A percentile compares a stretch with the other conserved stretches of the same genome.
phyloP scores from a whole-genome alignment of 2,888 invertebrate genomes.

The Polyommatus iphigenia region DNA sequence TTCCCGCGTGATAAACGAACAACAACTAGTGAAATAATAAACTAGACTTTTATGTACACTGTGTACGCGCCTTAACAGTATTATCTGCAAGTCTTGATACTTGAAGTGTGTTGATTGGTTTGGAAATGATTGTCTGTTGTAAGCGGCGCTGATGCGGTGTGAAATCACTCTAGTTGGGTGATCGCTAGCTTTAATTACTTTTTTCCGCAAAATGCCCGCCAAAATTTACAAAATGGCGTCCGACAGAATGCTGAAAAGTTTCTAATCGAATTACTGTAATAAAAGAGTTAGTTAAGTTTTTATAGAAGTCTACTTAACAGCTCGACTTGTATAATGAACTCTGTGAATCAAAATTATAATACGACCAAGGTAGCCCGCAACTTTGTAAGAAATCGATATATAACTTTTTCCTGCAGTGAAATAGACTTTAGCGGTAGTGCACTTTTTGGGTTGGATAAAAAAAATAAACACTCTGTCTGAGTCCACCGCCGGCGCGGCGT shows the following conservation, averaged over 20 bases:
- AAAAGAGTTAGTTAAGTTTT: neutral
- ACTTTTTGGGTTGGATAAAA: too few species aligned
- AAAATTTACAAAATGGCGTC: neutral
- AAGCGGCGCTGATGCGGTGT: slow-evolving; percentile 28
- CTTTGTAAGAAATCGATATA: too few species aligned
- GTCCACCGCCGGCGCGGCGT: too few species aligned
- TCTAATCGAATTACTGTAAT: neutral
- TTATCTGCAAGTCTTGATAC: slow-evolving; percentile 25
- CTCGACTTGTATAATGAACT: neutral
- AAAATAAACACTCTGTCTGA: too few species aligned
- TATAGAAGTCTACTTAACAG: neutral
- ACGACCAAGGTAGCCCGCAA: too few species aligned
- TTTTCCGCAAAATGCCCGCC: neutral
- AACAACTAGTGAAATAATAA: neutral
- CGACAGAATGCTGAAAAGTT: neutral
- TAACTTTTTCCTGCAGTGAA: too few species aligned
- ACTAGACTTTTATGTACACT: neutral
- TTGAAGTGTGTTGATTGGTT: slow-evolving; percentile 34
- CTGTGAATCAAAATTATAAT: too few species aligned
- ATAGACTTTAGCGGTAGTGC: too few species aligned
- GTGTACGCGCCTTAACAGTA: slow-evolving; percentile 16
- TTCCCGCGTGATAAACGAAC: too few species aligned
- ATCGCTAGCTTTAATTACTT: slow-evolving; percentile 21
- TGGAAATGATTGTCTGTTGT: slow-evolving; percentile 32
- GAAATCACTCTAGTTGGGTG: slow-evolving; percentile 27